Evolutionary conservation across 1,140 invertebrate species (phyloP).

Genomic region (Calliphora vicina): DNA sequence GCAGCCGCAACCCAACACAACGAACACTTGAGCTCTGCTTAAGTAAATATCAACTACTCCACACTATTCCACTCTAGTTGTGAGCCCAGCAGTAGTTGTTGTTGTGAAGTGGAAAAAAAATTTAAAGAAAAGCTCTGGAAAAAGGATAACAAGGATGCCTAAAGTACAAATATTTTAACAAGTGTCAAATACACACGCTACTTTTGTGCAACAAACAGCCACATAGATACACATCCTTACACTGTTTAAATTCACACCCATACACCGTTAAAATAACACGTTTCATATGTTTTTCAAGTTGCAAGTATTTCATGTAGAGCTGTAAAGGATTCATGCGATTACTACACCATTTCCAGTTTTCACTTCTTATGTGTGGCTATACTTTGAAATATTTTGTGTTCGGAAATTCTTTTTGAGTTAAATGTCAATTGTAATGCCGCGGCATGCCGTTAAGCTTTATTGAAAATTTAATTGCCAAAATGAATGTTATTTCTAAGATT

Average conservation of each 20-base stretch:
- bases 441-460: too few relatives aligned
- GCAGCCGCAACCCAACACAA: background rate
- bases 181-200: constrained; percentile 46
- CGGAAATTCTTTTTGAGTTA: too few relatives aligned
- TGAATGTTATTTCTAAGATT: too few relatives aligned
- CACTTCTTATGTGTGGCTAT: too few relatives aligned
- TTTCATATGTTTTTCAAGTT: background rate
- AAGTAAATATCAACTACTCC: background rate
- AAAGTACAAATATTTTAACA: constrained; percentile 46
- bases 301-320: background rate
- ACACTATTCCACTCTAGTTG: background rate
- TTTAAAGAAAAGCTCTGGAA: constrained; percentile 22
- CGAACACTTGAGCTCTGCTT: background rate
- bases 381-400: too few relatives aligned
- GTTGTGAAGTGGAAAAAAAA: background rate
- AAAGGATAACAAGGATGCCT: constrained; percentile 40
- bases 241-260: too few relatives aligned
- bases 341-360: background rate
- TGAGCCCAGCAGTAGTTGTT: background rate
- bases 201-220: background rate
- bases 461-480: too few relatives aligned
- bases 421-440: too few relatives aligned
- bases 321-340: background rate
- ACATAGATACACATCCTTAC: background rate
- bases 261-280: background rate